Evolutionary conservation across 1,140 invertebrate genomes (phyloP).

Genomic region (Drosophila pseudoobscura): DNA sequence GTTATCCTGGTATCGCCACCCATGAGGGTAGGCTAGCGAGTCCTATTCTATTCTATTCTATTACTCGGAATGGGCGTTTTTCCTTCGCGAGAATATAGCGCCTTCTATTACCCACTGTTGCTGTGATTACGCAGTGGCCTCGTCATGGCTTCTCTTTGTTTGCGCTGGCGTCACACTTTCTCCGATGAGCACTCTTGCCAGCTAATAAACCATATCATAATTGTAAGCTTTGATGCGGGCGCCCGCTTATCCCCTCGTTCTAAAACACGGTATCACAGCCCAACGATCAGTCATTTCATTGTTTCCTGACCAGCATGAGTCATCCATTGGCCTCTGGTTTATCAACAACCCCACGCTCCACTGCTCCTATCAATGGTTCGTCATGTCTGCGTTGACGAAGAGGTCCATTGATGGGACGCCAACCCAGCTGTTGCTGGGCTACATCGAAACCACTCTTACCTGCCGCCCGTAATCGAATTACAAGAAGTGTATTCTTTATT

Average conservation of each 20-base stretch:
- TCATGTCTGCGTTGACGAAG: slow-evolving; percentile 17
- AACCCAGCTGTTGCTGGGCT: slow-evolving; percentile 5
- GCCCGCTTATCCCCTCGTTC: not conserved
- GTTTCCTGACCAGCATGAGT: slow-evolving; percentile 40
- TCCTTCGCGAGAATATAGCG: slow-evolving; percentile 7
- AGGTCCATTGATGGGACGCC: not conserved
- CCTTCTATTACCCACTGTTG: slow-evolving; percentile 5
- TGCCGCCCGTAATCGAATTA: slow-evolving; percentile 60
- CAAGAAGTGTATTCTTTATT: slow-evolving; percentile 36
- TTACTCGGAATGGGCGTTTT: slow-evolving; percentile 71
- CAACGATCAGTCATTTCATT: slow-evolving; percentile 51
- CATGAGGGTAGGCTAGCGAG: slow-evolving; percentile 86
- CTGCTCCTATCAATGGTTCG: slow-evolving; percentile 6
- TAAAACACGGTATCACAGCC: slow-evolving; percentile 10
- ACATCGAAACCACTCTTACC: not conserved
- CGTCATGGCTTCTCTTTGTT: slow-evolving; percentile 36
- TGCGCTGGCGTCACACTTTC: slow-evolving; percentile 57
- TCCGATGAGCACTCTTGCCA: slow-evolving; percentile 26
- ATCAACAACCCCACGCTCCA: slow-evolving; percentile 29
- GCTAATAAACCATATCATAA: slow-evolving; percentile 39
- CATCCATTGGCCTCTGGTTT: slow-evolving; percentile 43
- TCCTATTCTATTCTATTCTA: not conserved
- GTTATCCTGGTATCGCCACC: slow-evolving; percentile 99
- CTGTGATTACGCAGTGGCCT: slow-evolving; percentile 23
- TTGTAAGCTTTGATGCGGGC: slow-evolving; percentile 64